These are phyloP conservation scores for Araneus ventricosus DNA, from an alignment of 1,140 invertebrate species.

Conservation along the genomic window DNA sequence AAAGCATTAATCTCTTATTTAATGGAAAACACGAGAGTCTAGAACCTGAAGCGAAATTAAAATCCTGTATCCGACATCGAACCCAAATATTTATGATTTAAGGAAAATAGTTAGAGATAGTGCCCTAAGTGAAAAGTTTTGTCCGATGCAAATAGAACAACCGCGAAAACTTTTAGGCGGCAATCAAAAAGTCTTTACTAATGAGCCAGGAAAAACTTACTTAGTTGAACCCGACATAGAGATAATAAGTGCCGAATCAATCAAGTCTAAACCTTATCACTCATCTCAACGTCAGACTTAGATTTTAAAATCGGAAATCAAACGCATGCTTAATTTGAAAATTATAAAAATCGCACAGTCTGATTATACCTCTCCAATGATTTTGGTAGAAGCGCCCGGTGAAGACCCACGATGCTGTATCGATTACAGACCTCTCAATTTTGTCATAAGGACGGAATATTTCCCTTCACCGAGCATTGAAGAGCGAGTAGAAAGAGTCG, in stretches of 20 bases:
- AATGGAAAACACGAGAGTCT: neutral
- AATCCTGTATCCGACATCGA: too few relatives aligned
- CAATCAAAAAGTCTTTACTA: too few relatives aligned
- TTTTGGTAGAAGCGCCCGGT: neutral
- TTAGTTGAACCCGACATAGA: conserved; percentile 33
- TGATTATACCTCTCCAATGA: conserved; percentile 3
- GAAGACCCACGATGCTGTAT: neutral
- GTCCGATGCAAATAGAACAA: too few relatives aligned
- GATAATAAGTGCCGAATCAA: neutral
- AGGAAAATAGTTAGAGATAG: too few relatives aligned
- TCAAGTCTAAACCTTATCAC: neutral
- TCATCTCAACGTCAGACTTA: neutral
- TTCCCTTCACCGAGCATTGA: conserved; percentile 8
- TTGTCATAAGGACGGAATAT: neutral
- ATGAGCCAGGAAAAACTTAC: neutral
- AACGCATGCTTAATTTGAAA: neutral
- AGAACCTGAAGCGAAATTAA: too few relatives aligned
- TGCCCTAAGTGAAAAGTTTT: too few relatives aligned
- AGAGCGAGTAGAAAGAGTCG: conserved; percentile 7
- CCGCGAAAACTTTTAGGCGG: too few relatives aligned
- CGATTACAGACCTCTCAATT: neutral
- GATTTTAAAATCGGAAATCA: neutral
- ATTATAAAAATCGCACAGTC: conserved; percentile 22
- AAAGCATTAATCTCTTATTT: too few relatives aligned
- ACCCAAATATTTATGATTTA: too few relatives aligned